phyloP scores from a whole-genome alignment of 2,888 invertebrate species.

The Diachrysia chrysitis region DNA sequence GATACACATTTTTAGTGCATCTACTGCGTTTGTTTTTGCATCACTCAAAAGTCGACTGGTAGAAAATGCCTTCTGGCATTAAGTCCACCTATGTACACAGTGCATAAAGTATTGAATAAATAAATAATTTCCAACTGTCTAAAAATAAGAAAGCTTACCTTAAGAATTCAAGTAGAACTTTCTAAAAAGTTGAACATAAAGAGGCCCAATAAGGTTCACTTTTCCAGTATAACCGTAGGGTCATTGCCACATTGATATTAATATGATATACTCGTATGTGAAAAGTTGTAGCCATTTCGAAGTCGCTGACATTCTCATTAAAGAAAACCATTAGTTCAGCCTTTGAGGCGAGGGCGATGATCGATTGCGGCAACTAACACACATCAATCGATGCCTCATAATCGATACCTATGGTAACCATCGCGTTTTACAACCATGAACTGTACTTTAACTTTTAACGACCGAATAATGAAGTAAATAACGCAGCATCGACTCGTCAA shows the following conservation, averaged over 20 bases:
- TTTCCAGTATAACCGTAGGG: constrained; percentile 12
- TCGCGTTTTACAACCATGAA: constrained; percentile 7
- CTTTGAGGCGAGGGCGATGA: constrained; percentile 39
- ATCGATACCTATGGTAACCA: constrained; percentile 12
- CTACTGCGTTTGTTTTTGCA: too few species aligned
- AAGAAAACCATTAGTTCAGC: constrained; percentile 42
- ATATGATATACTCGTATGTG: too few species aligned
- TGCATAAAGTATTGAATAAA: background rate
- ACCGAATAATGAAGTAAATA: constrained; percentile 1
- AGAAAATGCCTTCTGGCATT: too few species aligned
- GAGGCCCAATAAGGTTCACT: background rate
- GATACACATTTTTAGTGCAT: too few species aligned
- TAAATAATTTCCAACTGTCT: background rate
- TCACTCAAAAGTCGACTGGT: too few species aligned
- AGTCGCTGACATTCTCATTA: constrained; percentile 47
- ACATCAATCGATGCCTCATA: constrained; percentile 35
- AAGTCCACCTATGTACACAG: too few species aligned
- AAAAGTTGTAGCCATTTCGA: constrained; percentile 34
- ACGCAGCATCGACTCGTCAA: background rate
- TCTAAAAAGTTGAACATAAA: background rate
- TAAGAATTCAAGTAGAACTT: background rate
- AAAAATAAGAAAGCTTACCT: too few species aligned
- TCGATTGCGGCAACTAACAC: constrained; percentile 38
- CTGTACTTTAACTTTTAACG: constrained; percentile 9
- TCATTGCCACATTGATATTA: constrained; percentile 27